Evolutionary conservation across 2,888 invertebrate species (phyloP), one percentile per base, ranked within the genome.

Genomic region (Drosophila ezoana): DNA sequence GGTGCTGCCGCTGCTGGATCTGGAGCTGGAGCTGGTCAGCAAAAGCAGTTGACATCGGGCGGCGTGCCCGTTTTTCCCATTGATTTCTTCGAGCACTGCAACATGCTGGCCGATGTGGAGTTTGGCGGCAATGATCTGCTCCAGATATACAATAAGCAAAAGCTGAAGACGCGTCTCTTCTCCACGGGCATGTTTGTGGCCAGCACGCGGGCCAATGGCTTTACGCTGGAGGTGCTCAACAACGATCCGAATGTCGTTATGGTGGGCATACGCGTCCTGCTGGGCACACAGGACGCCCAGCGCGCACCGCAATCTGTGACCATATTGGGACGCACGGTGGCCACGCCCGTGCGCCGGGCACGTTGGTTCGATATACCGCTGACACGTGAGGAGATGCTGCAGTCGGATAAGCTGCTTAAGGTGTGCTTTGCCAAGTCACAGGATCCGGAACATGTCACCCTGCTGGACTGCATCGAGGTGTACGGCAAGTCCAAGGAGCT

Each of bases 321-420:
- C 18, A 87, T 92, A 14, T 61, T 91, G 44, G 96, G 96, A 4
- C 93, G 97, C 79, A 94, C 94, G 5, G 93, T 97, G n/a, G 94
- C 94, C 11, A 96, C 96, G 0, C 93, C 94, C 6, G 94, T 96
- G 3, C 94, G 95, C 0, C 94, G 97, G 33, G 95, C 95, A 79
- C 95, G 99, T 13, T 99, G 99, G 99, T 98, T 96, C 90, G 99
- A 99, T 91, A 95, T 99, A 78, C 98, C 99, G 0, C 94, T 99
- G 75, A 97, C 98, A 0, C 94, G 98, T 47, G 98, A 99, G 87
- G 99, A 99, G 92, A 97, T 97, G 58, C 93, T 98, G 9, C 96
- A 96, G 85, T 97, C 98, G 0, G 98, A 98, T 91, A 98, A 98
- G 92, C 97, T 97, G 88, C 92, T 98, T n/a, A 94, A 95, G 1